Percentiles rank a stretch among this genome's conserved stretches.
Evolutionary conservation across 1,140 invertebrate species (phyloP).

Genomic region (Micrasema longulum): DNA sequence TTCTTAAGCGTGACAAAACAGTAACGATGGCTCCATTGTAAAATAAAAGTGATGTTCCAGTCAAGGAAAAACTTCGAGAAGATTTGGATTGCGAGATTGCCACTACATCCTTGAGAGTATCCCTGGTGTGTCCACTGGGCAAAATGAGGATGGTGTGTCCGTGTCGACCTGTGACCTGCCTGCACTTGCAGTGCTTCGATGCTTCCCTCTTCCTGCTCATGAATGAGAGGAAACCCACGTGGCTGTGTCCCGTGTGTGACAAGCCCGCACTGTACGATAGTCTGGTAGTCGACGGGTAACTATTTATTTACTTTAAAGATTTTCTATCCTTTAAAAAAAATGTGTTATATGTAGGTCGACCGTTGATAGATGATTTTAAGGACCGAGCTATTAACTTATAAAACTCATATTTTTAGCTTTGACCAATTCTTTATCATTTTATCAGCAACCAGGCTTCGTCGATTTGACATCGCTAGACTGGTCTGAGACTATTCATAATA

Average conservation of each 20-base stretch:
- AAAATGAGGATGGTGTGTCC: conserved; percentile 92
- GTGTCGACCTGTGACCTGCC: conserved; percentile 85
- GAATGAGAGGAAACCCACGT: conserved; percentile 96
- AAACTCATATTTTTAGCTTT: too few relatives aligned
- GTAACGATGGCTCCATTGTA: too few relatives aligned
- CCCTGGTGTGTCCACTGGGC: conserved; percentile 86
- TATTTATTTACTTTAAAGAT: not conserved
- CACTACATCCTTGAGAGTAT: conserved; percentile 87
- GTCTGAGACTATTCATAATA: too few relatives aligned
- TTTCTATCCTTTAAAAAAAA: too few relatives aligned
- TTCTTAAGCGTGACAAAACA: too few relatives aligned
- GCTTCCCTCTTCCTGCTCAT: conserved; percentile 91
- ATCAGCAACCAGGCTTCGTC: too few relatives aligned
- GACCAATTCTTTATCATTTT: too few relatives aligned
- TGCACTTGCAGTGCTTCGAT: conserved; percentile 96
- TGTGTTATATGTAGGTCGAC: too few relatives aligned
- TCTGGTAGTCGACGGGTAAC: conserved; percentile 85
- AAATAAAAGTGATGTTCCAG: conserved; percentile 59
- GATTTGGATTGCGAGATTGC: conserved; percentile 92
- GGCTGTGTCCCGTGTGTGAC: conserved; percentile 96
- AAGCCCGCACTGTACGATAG: conserved; percentile 85
- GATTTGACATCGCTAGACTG: too few relatives aligned
- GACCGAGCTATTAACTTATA: too few relatives aligned
- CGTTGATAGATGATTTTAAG: too few relatives aligned
- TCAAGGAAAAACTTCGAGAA: conserved; percentile 89